Evolutionary conservation across 2,113 vertebrate species (phyloP).

Genomic region (Pantherophis guttatus): DNA sequence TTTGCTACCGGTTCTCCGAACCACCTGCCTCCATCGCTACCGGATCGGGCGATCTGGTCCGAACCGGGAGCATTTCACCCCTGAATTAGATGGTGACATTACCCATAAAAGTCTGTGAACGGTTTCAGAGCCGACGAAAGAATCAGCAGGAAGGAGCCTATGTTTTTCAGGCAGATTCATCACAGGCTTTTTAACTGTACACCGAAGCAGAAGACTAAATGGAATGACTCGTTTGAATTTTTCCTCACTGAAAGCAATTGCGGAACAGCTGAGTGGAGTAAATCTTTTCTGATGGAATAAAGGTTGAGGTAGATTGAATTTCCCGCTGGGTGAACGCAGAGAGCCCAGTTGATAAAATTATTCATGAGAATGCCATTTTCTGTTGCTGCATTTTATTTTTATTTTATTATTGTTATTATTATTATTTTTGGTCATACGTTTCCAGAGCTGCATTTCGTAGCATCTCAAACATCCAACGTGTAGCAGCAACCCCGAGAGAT

Average conservation of each 20-base stretch:
- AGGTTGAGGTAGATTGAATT: background rate
- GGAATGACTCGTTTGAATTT: background rate
- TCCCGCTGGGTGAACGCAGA: background rate
- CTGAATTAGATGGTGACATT: background rate
- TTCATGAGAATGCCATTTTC: background rate
- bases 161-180: background rate
- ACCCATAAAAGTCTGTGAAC: background rate
- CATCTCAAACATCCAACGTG: background rate
- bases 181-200: slow-evolving; percentile 26
- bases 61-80: no score
- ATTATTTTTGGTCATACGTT: background rate
- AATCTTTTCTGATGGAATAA: background rate
- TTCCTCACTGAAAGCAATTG: background rate
- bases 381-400: background rate
- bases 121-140: background rate
- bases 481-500: background rate
- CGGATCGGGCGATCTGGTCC: no score
- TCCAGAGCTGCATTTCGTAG: background rate
- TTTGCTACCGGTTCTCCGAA: no score
- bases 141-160: background rate
- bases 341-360: background rate
- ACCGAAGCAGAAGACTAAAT: background rate
- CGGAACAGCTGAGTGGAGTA: slow-evolving; percentile 17
- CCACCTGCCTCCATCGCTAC: no score
- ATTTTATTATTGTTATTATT: background rate